phyloP scores from a whole-genome alignment of 2,888 invertebrate genomes.

The Lasius platythorax region DNA sequence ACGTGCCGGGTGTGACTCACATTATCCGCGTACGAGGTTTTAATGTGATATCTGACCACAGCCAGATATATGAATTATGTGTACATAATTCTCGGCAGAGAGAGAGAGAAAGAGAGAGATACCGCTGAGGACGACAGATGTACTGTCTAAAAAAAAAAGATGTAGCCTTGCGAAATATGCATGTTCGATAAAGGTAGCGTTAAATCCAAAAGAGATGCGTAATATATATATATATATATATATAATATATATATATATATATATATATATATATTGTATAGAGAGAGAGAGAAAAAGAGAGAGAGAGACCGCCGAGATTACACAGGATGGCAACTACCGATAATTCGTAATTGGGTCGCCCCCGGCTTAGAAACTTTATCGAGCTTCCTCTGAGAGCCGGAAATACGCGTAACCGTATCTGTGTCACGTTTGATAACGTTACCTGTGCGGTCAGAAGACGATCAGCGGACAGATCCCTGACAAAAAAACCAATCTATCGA shows the following conservation, averaged over 20 bases:
- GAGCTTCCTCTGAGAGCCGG: conserved; percentile 29
- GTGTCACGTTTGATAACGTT: conserved; percentile 51
- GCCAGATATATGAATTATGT: neutral
- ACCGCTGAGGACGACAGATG: neutral
- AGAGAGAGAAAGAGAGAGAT: neutral
- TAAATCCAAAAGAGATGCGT: neutral
- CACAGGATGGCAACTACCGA: conserved; percentile 5
- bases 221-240: neutral
- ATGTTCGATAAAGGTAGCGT: neutral
- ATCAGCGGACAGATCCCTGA: neutral
- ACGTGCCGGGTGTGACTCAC: neutral
- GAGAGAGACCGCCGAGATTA: conserved; percentile 14
- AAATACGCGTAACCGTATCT: conserved; percentile 33
- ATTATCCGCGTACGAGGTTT: neutral
- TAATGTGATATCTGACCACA: neutral
- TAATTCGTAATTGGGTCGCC: conserved; percentile 44
- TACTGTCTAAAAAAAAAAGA: neutral
- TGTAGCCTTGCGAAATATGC: neutral
- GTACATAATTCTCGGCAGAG: neutral
- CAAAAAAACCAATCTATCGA: neutral
- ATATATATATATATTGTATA: neutral
- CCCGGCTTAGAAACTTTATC: conserved; percentile 51
- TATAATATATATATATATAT: neutral
- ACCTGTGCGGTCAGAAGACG: conserved; percentile 29
- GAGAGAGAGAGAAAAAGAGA: neutral